These are phyloP conservation scores for Microctonus aethiopoides DNA, from an alignment of 2,888 invertebrate genomes.

Conservation along the genomic window DNA sequence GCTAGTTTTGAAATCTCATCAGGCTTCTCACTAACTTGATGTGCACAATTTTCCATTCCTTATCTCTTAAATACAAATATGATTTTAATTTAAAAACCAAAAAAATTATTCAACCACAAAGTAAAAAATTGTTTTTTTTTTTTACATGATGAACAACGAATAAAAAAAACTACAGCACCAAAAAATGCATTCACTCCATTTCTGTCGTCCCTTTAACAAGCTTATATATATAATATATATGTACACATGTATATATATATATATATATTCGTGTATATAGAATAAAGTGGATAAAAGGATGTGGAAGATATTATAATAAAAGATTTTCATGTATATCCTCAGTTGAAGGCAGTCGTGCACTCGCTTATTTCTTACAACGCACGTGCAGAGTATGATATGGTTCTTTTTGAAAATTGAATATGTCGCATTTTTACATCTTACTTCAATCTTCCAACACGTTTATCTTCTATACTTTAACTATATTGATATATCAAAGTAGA, in stretches of 20 bases:
- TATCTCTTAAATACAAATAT: too few species aligned
- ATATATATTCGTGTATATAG: not conserved
- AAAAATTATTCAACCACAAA: too few species aligned
- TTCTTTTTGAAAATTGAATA: constrained; percentile 44
- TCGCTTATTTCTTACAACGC: constrained; percentile 11
- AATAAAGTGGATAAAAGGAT: not conserved
- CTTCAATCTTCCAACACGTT: constrained; percentile 35
- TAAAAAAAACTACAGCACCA: too few species aligned
- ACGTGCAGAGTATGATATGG: constrained; percentile 7
- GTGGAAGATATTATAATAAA: constrained; percentile 15
- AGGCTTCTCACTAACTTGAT: too few species aligned
- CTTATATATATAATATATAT: too few species aligned
- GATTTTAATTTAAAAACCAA: too few species aligned
- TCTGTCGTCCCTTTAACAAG: not conserved
- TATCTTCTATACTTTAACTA: not conserved
- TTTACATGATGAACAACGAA: not conserved
- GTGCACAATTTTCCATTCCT: too few species aligned
- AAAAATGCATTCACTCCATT: too few species aligned
- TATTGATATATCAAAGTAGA: not conserved
- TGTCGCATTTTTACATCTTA: constrained; percentile 43
- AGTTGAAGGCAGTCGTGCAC: constrained; percentile 16
- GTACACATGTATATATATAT: too few species aligned
- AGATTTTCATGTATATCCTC: constrained; percentile 14
- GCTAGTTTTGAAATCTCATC: too few species aligned
- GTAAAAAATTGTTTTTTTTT: not conserved